phyloP scores from a whole-genome alignment of 2,888 invertebrate species.

The Eudemis profundana region DNA sequence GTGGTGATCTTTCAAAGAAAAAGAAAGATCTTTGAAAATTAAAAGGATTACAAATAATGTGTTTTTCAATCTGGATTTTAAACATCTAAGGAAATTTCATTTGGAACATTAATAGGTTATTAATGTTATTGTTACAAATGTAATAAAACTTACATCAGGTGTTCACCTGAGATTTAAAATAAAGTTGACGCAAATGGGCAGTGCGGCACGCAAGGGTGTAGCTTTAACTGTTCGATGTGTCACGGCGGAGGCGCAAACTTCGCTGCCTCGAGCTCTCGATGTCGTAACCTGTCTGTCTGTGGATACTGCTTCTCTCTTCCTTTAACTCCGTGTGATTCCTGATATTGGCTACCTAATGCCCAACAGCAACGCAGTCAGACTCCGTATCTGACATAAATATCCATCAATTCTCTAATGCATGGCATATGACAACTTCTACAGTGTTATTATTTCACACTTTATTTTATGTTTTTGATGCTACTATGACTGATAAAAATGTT shows the following conservation, averaged over 20 bases:
- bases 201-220: conserved; percentile 71
- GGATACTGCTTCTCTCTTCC: conserved; percentile 77
- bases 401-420: conserved; percentile 58
- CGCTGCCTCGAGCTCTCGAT: conserved; percentile 79
- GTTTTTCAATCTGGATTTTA: too few species aligned
- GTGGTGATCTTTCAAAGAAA: too few species aligned
- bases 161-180: background rate
- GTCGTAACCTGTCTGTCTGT: conserved; percentile 79
- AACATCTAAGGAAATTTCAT: too few species aligned
- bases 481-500: conserved; percentile 21
- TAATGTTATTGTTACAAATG: too few species aligned
- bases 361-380: conserved; percentile 26
- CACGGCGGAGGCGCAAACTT: conserved; percentile 70
- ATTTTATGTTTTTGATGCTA: conserved; percentile 20
- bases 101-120: too few species aligned
- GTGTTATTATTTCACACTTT: conserved; percentile 56
- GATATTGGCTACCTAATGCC: conserved; percentile 53
- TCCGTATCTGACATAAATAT: conserved; percentile 45
- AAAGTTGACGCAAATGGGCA: conserved; percentile 62
- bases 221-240: conserved; percentile 83
- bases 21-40: too few species aligned
- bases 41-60: too few species aligned
- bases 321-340: conserved; percentile 64
- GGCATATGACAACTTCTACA: conserved; percentile 61
- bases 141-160: conserved; percentile 3